phyloP scores from a whole-genome alignment of 2,113 vertebrate species.

The Caretta caretta region DNA sequence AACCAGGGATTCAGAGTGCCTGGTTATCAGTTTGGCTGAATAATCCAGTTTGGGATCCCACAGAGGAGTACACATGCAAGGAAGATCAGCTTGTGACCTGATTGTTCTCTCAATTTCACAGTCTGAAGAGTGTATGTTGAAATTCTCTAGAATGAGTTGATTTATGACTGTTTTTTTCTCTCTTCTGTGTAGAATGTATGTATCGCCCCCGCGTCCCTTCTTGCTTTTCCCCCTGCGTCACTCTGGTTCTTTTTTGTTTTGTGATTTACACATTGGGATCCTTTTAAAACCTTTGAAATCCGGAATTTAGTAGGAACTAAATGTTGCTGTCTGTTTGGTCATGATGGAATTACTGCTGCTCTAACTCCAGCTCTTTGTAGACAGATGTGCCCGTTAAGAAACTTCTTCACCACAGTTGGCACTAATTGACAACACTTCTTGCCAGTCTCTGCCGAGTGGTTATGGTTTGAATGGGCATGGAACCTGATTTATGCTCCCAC shows the following conservation, averaged over 20 bases:
- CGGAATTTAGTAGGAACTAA: neutral
- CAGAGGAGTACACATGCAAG: neutral
- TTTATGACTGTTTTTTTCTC: neutral
- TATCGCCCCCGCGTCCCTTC: neutral
- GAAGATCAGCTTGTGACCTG: fast-evolving
- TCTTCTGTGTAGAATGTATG: neutral
- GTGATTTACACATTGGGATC: neutral
- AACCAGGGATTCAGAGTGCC: neutral
- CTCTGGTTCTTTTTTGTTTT: neutral
- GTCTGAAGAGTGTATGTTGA: neutral
- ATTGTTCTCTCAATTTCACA: neutral
- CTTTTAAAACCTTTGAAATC: neutral
- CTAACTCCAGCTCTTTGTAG: neutral
- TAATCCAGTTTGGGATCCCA: slow-evolving; percentile 54
- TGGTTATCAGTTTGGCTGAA: slow-evolving; percentile 41
- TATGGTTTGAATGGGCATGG: neutral
- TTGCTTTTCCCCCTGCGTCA: neutral
- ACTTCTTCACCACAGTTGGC: too few relatives aligned
- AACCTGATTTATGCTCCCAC: too few relatives aligned
- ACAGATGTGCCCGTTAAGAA: neutral
- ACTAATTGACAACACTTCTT: too few relatives aligned
- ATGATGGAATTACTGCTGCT: neutral
- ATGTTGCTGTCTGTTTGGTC: neutral
- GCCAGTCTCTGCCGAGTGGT: neutral
- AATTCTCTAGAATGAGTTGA: neutral